Percentiles rank a stretch among this genome's conserved stretches.
phyloP scores from a whole-genome alignment of 2,113 vertebrate genomes.

The Lucifuga dentata region DNA sequence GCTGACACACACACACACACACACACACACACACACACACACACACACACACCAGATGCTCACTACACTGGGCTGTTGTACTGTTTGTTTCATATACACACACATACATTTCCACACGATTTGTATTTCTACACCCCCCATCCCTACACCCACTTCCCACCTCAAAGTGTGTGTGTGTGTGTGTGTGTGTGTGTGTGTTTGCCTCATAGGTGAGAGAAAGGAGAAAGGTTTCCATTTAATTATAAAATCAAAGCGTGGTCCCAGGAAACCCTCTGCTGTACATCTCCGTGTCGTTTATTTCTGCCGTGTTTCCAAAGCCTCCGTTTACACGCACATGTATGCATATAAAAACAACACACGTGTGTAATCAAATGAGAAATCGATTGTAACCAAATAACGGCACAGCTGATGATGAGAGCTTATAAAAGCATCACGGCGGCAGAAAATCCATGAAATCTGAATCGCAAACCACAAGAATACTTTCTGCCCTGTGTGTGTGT shows the following conservation, averaged over 20 bases:
- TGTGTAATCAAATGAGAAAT: slow-evolving; percentile 37
- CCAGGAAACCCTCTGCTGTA: background rate
- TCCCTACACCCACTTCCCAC: background rate
- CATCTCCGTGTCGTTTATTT: background rate
- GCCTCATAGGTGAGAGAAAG: background rate
- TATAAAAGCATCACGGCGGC: slow-evolving; percentile 29
- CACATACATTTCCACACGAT: background rate
- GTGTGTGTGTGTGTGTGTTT: background rate
- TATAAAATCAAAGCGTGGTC: slow-evolving; percentile 32
- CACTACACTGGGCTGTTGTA: slow-evolving; percentile 32
- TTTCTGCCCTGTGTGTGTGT: too few relatives aligned
- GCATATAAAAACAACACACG: slow-evolving; percentile 16
- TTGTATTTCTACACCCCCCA: background rate
- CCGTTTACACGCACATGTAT: background rate
- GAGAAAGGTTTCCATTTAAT: background rate
- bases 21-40: slow-evolving; percentile 2
- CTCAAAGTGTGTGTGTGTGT: too few relatives aligned
- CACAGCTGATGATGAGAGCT: slow-evolving; percentile 49
- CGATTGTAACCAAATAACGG: slow-evolving; percentile 51
- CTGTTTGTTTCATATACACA: background rate
- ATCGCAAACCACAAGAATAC: background rate
- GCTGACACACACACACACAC: slow-evolving; percentile 31
- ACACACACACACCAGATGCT: slow-evolving; percentile 63
- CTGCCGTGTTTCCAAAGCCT: background rate
- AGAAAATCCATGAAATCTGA: slow-evolving; percentile 58